Percentiles rank a stretch among this genome's conserved stretches.
phyloP scores from a whole-genome alignment of 23 tunicate species.

The Pegea sp. region DNA sequence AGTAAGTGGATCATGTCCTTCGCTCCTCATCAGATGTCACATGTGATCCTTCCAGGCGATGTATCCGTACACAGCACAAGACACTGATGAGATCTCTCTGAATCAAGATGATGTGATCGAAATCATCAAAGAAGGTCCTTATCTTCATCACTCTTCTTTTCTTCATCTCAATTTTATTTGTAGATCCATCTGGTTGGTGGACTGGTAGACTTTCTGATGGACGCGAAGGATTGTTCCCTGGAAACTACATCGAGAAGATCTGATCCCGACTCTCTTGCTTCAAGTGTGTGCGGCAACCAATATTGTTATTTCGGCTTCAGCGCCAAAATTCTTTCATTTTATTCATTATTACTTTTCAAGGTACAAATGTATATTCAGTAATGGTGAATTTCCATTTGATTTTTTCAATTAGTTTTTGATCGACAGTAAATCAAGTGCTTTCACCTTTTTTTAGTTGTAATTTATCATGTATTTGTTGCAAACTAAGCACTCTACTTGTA shows the following conservation, averaged over 20 bases:
- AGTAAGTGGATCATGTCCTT: constrained; percentile 10
- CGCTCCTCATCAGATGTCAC: neutral
- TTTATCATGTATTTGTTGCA: too few species aligned
- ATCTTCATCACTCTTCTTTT: neutral
- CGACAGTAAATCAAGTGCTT: too few species aligned
- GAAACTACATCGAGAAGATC: constrained; percentile 80
- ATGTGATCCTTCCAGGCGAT: constrained; percentile 33
- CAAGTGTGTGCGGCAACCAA: too few species aligned
- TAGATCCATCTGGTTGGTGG: constrained; percentile 99
- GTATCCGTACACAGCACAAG: constrained; percentile 66
- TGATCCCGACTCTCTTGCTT: constrained; percentile 16
- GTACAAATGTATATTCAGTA: too few species aligned
- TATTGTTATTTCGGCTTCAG: too few species aligned
- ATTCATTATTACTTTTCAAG: too few species aligned
- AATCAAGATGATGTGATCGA: constrained; percentile 33
- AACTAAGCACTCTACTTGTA: too few species aligned
- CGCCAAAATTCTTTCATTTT: too few species aligned
- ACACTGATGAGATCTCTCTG: constrained; percentile 82
- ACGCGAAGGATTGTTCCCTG: constrained; percentile 89
- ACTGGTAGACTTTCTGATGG: constrained; percentile 44
- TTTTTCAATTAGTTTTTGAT: too few species aligned
- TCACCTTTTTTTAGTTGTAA: too few species aligned
- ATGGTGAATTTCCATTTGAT: too few species aligned
- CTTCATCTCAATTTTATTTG: too few species aligned
- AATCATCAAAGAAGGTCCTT: constrained; percentile 73